Conservation (phyloP, 2,888 invertebrate species). For the Sminthurinus aureus region DNA sequence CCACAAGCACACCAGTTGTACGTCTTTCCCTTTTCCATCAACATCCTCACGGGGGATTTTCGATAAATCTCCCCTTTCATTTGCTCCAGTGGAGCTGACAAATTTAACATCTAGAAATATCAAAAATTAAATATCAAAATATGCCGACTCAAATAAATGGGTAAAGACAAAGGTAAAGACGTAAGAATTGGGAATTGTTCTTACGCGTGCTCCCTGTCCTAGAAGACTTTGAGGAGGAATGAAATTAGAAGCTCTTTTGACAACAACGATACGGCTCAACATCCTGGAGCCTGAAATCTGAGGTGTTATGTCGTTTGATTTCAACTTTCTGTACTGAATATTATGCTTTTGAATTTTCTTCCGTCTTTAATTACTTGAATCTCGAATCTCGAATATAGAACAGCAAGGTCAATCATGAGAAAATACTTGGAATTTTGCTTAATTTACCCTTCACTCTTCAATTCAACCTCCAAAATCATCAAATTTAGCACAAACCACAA, state of each 20-base stretch:
- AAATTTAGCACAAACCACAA: too few relatives aligned
- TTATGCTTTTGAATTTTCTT: too few relatives aligned
- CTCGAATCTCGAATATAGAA: too few relatives aligned
- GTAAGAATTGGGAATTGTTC: background rate
- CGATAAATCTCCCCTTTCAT: slow-evolving; percentile 43
- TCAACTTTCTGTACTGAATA: too few relatives aligned
- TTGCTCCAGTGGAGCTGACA: background rate
- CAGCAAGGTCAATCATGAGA: too few relatives aligned
- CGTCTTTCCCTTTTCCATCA: slow-evolving; percentile 43
- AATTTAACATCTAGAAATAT: background rate
- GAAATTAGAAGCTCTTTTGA: background rate
- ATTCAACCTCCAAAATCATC: too few relatives aligned
- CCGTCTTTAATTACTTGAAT: too few relatives aligned
- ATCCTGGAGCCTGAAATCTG: too few relatives aligned
- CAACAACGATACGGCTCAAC: background rate
- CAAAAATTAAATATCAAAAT: background rate
- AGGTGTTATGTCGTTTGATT: background rate
- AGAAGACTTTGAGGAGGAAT: background rate
- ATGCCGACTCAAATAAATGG: background rate
- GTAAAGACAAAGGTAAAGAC: background rate
- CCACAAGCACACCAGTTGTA: slow-evolving; percentile 52
- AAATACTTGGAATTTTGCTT: too few relatives aligned
- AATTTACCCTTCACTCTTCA: too few relatives aligned
- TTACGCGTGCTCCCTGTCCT: background rate
- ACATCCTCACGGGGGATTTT: slow-evolving; percentile 38